Base-by-base conservation (phyloP, 2,888 invertebrate genomes). In the Lottia gigantea region DNA sequence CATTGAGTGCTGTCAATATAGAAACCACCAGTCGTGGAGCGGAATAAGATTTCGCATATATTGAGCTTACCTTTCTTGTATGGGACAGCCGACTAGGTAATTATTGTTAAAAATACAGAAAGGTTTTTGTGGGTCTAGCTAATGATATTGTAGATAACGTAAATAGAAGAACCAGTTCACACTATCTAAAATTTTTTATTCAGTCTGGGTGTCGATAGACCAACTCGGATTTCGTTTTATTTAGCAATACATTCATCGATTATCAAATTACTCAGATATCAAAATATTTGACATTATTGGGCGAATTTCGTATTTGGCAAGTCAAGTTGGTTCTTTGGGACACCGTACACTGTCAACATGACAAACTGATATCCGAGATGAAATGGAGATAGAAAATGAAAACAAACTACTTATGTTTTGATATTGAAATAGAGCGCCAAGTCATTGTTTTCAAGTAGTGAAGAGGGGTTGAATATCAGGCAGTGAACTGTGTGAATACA, bases 231-330 rank as follows among this genome's bases (percentile, higher is more conserved):
- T 40, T 40, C 40, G 8, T 40, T 40, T 40, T 40, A 40, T 40
- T 55, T 55, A 55, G 55, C 55, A 55, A 55, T 55, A 23, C 55
- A 55, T 55, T 55, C 55, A 55, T 55, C 23, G 23, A 23, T 23
- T 55, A 55, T 55, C 55, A 55, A 55, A 55, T 55, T 55, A 55
- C 55, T 23, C 19, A 55, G 55, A 55, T 23, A 55, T 19, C 55
- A 55, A 55, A 55, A 55, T 55, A 55, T 55, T 55, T 55, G 55
- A 55, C 55, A 55, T 55, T 55, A 55, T 23, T 55, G 55, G 55
- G 55, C 55, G 55, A 55, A 55, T 55, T 23, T 55, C 12, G 55
- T 55, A 55, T 55, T 23, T 55, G 55, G 55, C 55, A 55, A 55
- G 55, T 55, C 55, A 55, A 55, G 55, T 55, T 19, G 19, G 55